A percentile compares a stretch with the other conserved stretches of the same genome.
Conservation (phyloP, 2,888 invertebrate genomes). For the Drosophila rubida region DNA sequence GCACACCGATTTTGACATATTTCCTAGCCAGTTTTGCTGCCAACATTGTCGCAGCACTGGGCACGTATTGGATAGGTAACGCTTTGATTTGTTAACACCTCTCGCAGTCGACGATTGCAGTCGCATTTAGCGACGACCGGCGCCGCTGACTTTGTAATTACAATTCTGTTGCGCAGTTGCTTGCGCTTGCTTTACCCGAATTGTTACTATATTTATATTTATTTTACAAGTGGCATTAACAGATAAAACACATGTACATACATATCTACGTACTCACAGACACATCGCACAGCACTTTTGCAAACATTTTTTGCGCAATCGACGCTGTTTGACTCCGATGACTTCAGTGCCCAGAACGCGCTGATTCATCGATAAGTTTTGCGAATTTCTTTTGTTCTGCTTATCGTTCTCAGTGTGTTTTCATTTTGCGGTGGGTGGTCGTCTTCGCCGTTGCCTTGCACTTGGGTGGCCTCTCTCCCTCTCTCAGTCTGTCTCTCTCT, state of each 20-base stretch:
- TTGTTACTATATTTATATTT: slow-evolving; percentile 42
- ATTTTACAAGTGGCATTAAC: slow-evolving; percentile 47
- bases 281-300: slow-evolving; percentile 12
- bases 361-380: slow-evolving; percentile 62
- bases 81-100: slow-evolving; percentile 55
- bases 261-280: neutral
- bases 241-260: slow-evolving; percentile 30
- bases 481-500: neutral
- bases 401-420: slow-evolving; percentile 41
- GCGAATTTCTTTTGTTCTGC: slow-evolving; percentile 49
- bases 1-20: neutral
- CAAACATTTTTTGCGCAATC: slow-evolving; percentile 21
- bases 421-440: slow-evolving; percentile 47
- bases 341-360: slow-evolving; percentile 30
- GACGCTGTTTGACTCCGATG: slow-evolving; percentile 18
- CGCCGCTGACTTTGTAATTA: slow-evolving; percentile 60
- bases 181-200: slow-evolving; percentile 14
- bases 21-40: neutral
- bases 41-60: neutral
- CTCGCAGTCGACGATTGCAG: slow-evolving; percentile 38
- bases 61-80: neutral
- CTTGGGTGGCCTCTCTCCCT: slow-evolving; percentile 49
- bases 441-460: neutral
- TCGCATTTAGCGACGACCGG: slow-evolving; percentile 36
- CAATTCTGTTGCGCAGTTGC: slow-evolving; percentile 68